Percentiles rank a stretch among this genome's conserved stretches.
Conservation (phyloP, 2,888 invertebrate species). For the Polymixis lichenea region DNA sequence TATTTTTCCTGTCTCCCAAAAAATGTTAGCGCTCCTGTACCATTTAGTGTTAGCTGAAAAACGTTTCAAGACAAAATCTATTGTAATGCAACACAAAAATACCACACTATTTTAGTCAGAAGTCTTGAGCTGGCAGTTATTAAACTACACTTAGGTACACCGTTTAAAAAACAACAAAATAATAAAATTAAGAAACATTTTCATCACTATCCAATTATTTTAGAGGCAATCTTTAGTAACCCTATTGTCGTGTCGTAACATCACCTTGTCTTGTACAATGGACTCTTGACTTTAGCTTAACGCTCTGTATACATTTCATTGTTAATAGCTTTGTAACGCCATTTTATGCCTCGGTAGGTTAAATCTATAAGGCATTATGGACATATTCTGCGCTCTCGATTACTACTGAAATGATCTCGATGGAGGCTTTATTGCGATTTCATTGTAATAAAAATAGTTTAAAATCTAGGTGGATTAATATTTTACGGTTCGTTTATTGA, state of each 20-base stretch:
- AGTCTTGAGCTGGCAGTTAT: slow-evolving; percentile 26
- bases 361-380: slow-evolving; percentile 57
- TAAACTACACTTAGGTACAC: slow-evolving; percentile 31
- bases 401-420: slow-evolving; percentile 45
- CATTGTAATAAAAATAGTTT: slow-evolving; percentile 30
- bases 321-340: slow-evolving; percentile 70
- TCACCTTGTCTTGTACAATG: slow-evolving; percentile 82
- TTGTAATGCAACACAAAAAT: neutral
- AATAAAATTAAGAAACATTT: slow-evolving; percentile 54
- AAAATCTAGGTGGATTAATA: slow-evolving; percentile 45
- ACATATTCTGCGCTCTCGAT: slow-evolving; percentile 40
- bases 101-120: neutral
- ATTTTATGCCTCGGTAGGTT: slow-evolving; percentile 71
- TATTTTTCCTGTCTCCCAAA: no score
- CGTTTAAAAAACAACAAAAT: slow-evolving; percentile 45
- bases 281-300: slow-evolving; percentile 70
- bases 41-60: neutral
- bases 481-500: slow-evolving; percentile 34
- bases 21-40: neutral
- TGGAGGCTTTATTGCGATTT: slow-evolving; percentile 22
- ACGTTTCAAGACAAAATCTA: no score
- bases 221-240: slow-evolving; percentile 44
- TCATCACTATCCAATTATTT: slow-evolving; percentile 51
- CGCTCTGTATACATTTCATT: slow-evolving; percentile 76
- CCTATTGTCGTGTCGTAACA: slow-evolving; percentile 75